phyloP scores from a whole-genome alignment of 2,113 vertebrate species.

The Oncorhynchus mykiss region DNA sequence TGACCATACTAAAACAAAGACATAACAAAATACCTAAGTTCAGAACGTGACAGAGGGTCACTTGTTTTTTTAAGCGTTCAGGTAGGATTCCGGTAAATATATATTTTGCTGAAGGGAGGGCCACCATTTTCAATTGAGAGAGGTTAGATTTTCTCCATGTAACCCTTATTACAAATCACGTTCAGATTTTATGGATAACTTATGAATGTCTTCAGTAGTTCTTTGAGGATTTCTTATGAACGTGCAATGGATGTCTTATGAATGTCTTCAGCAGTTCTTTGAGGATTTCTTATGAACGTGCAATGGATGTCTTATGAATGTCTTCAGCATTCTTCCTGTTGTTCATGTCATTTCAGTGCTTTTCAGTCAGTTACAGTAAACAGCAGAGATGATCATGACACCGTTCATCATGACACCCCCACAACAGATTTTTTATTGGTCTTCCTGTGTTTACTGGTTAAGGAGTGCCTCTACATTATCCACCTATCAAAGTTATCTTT shows the following conservation, averaged over 20 bases:
- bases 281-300: not conserved
- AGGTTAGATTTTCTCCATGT: too few species aligned
- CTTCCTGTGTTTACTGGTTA: not conserved
- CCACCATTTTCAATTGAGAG: too few species aligned
- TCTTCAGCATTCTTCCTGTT: not conserved
- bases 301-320: not conserved
- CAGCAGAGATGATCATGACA: not conserved
- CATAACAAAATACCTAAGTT: too few species aligned
- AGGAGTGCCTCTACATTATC: not conserved
- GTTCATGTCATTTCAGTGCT: not conserved
- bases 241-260: not conserved
- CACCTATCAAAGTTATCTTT: not conserved
- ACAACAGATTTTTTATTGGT: not conserved
- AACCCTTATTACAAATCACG: too few species aligned
- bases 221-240: not conserved
- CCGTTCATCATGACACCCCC: not conserved
- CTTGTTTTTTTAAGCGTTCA: too few species aligned
- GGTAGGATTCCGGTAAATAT: too few species aligned
- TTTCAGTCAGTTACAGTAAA: not conserved
- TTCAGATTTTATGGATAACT: too few species aligned
- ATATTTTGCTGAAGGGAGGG: too few species aligned
- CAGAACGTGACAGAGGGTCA: too few species aligned
- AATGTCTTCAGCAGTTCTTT: too few species aligned
- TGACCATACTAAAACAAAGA: too few species aligned
- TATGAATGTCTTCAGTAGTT: too few species aligned